Percentiles rank a stretch among this genome's conserved stretches.
These are phyloP conservation scores for Scarus forsteni DNA, from an alignment of 2,797 vertebrate species.

Conservation along the genomic window DNA sequence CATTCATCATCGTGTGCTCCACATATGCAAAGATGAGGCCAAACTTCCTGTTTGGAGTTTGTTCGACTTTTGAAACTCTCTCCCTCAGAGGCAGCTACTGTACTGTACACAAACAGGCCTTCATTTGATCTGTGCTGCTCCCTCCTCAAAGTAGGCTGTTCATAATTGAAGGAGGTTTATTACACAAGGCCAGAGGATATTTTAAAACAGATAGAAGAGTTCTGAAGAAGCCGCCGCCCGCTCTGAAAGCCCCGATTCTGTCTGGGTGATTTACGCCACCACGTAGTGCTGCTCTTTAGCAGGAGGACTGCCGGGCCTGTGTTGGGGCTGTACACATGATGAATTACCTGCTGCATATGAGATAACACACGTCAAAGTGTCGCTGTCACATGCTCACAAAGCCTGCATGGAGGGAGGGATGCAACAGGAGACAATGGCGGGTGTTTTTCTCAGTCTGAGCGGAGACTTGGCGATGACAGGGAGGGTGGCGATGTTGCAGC, in stretches of 20 bases:
- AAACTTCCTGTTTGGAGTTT: conserved; percentile 5
- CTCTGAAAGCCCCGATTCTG: conserved; percentile 80
- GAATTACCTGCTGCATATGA: conserved; percentile 72
- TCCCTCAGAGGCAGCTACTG: conserved; percentile 7
- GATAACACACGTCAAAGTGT: conserved; percentile 66
- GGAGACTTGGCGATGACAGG: conserved; percentile 42
- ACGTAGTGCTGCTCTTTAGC: conserved; percentile 66
- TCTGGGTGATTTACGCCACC: conserved; percentile 81
- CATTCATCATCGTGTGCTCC: too few species aligned
- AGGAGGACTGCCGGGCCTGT: conserved; percentile 53
- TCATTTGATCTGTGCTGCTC: conserved; percentile 21
- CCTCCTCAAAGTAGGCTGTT: conserved; percentile 73
- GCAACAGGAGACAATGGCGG: conserved; percentile 41
- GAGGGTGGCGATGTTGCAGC: conserved; percentile 30
- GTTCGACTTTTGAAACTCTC: conserved; percentile 50
- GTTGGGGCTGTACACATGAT: conserved; percentile 71
- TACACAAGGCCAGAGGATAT: conserved; percentile 66
- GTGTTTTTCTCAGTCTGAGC: conserved; percentile 37
- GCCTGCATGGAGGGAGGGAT: conserved; percentile 32
- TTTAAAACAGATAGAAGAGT: conserved; percentile 63
- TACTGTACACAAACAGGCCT: conserved; percentile 15
- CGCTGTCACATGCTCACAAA: conserved; percentile 63
- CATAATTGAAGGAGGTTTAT: conserved; percentile 73
- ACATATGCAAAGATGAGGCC: neutral
- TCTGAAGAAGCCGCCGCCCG: conserved; percentile 52